Evolutionary conservation across 2,888 invertebrate species (phyloP).

Genomic region (Hirtodrosophila alboralis): DNA sequence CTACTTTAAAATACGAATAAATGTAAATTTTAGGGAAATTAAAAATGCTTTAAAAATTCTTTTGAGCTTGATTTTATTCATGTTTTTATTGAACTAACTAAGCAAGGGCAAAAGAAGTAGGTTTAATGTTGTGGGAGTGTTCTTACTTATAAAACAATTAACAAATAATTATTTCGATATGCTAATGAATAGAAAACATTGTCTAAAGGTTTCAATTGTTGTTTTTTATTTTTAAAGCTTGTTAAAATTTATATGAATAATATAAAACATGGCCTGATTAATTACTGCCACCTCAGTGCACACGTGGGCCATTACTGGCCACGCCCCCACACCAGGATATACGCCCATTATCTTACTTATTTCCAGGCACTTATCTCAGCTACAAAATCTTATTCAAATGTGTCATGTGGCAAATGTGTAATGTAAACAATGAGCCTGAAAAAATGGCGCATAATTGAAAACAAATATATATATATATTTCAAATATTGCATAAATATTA

Average conservation of each 20-base stretch:
- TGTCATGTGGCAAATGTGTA: conserved; percentile 35
- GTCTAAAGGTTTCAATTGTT: too few species aligned
- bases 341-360: conserved; percentile 26
- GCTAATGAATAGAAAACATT: too few species aligned
- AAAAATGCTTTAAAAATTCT: too few species aligned
- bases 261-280: conserved; percentile 46
- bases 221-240: too few species aligned
- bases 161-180: too few species aligned
- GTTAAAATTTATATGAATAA: too few species aligned
- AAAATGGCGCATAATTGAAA: conserved; percentile 26
- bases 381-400: conserved; percentile 2
- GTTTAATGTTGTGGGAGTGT: too few species aligned
- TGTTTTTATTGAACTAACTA: too few species aligned
- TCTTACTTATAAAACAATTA: too few species aligned
- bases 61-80: too few species aligned
- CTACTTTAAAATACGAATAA: conserved; percentile 2
- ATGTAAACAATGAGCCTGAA: conserved; percentile 23
- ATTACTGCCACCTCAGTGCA: conserved; percentile 52
- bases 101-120: too few species aligned
- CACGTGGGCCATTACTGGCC: conserved; percentile 22
- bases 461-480: conserved; percentile 4
- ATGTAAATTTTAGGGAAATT: conserved; percentile 1
- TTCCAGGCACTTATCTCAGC: conserved; percentile 6
- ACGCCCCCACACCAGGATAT: conserved; percentile 1
- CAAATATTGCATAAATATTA: neutral